A percentile compares a stretch with the other conserved stretches of the same genome.
Conservation (phyloP, 2,888 invertebrate genomes). For the Lobophora halterata region DNA sequence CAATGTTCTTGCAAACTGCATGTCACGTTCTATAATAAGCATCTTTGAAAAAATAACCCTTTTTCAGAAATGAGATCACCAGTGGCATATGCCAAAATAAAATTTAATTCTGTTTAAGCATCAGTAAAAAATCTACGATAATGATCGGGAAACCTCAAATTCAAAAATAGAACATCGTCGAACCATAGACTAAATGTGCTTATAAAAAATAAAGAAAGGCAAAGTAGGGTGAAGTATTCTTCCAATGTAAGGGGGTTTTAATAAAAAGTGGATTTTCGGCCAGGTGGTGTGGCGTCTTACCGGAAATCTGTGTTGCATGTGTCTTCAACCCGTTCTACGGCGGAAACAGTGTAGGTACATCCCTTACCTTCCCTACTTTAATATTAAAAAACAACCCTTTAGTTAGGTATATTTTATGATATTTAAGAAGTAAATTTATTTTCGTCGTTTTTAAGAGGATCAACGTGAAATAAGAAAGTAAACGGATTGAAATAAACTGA, state of each 20-base stretch:
- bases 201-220: conserved; percentile 34
- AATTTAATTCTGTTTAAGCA: conserved; percentile 74
- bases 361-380: conserved; percentile 55
- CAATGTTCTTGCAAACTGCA: conserved; percentile 33
- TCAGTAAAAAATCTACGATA: conserved; percentile 45
- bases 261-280: conserved; percentile 64
- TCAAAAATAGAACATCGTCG: conserved; percentile 40
- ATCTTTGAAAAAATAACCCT: conserved; percentile 55
- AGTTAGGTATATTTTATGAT: conserved; percentile 36
- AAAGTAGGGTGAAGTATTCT: conserved; percentile 45
- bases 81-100: conserved; percentile 72
- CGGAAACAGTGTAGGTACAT: conserved; percentile 74
- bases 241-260: conserved; percentile 63
- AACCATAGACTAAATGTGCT: conserved; percentile 2
- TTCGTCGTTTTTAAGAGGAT: neutral
- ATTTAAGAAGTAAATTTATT: neutral
- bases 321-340: conserved; percentile 66
- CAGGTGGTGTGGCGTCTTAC: conserved; percentile 73
- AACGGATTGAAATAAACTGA: no score
- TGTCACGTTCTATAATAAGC: conserved; percentile 44
- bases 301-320: conserved; percentile 77
- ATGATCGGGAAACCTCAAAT: conserved; percentile 36
- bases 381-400: conserved; percentile 56
- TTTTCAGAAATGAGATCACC: conserved; percentile 72
- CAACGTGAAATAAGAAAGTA: no score